These are phyloP conservation scores for Stegostoma tigrinum DNA, from an alignment of 2,113 vertebrate genomes.

Conservation along the genomic window DNA sequence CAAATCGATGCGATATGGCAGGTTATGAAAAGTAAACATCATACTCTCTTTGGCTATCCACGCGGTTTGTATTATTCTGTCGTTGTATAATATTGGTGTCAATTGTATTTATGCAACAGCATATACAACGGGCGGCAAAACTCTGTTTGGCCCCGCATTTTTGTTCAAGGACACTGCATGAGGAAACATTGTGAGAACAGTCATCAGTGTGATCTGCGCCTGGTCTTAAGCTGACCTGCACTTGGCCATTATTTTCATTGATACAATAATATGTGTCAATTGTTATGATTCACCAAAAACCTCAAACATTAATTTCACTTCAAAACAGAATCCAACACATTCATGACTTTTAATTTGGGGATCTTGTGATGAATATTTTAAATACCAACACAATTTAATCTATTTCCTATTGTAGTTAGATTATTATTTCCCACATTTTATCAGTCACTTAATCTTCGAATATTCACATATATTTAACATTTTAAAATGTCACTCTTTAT, in stretches of 20 bases:
- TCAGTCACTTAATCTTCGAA: not conserved
- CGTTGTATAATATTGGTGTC: not conserved
- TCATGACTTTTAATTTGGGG: not conserved
- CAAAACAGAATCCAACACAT: too few species aligned
- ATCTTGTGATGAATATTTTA: not conserved
- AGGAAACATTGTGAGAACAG: not conserved
- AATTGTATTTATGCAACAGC: not conserved
- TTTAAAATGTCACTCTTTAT: not conserved
- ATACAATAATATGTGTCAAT: not conserved
- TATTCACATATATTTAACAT: not conserved
- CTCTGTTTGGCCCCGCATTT: not conserved
- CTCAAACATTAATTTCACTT: not conserved
- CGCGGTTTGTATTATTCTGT: not conserved
- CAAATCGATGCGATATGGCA: not conserved
- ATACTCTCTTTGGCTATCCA: not conserved
- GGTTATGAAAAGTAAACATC: not conserved
- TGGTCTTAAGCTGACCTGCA: too few species aligned
- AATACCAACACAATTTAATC: not conserved
- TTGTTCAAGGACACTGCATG: not conserved
- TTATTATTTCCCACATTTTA: not conserved
- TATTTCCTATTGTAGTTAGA: not conserved
- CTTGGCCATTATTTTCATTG: not conserved
- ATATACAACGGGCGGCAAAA: not conserved
- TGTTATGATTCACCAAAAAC: not conserved
- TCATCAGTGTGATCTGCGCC: not conserved